Percentiles rank a stretch among this genome's conserved stretches.
Evolutionary conservation across 64 coral and sea anemone species (phyloP).

Genomic region (Montipora sp.): DNA sequence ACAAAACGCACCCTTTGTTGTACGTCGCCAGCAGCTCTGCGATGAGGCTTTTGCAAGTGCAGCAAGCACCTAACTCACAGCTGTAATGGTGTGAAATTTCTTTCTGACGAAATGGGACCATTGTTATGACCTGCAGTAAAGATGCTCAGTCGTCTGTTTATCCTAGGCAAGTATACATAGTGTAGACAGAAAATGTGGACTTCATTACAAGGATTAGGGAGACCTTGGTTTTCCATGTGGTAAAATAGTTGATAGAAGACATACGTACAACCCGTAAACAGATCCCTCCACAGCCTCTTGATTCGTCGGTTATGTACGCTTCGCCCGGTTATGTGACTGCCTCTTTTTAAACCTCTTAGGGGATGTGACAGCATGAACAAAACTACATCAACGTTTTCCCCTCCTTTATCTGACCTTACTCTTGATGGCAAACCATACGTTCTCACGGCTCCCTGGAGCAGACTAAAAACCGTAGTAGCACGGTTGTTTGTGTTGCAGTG

Average conservation of each 20-base stretch:
- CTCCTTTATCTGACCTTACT: constrained; percentile 65
- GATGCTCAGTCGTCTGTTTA: constrained; percentile 1
- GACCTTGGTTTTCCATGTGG: not conserved
- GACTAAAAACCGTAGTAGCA: constrained; percentile 23
- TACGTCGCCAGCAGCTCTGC: constrained; percentile 10
- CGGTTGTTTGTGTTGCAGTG: constrained; percentile 29
- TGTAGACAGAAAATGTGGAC: constrained; percentile 22
- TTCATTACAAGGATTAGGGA: constrained; percentile 23
- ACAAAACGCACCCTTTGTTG: not conserved
- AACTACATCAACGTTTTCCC: constrained; percentile 59
- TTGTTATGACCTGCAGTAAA: constrained; percentile 59
- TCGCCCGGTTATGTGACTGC: constrained; percentile 62
- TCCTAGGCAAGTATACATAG: constrained; percentile 42
- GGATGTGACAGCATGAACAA: constrained; percentile 43
- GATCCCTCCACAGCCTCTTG: constrained; percentile 59
- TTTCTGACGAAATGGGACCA: constrained; percentile 52
- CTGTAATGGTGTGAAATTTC: constrained; percentile 48
- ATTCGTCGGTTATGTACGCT: constrained; percentile 56
- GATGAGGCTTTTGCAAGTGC: not conserved
- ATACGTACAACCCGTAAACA: not conserved
- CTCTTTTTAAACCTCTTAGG: constrained; percentile 50
- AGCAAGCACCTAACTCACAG: constrained; percentile 45
- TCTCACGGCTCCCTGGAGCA: constrained; percentile 19
- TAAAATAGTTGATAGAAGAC: constrained; percentile 7
- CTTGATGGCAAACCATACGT: constrained; percentile 47